These are phyloP conservation scores for Megathymus violae DNA, from an alignment of 1,140 invertebrate genomes.

Conservation along the genomic window DNA sequence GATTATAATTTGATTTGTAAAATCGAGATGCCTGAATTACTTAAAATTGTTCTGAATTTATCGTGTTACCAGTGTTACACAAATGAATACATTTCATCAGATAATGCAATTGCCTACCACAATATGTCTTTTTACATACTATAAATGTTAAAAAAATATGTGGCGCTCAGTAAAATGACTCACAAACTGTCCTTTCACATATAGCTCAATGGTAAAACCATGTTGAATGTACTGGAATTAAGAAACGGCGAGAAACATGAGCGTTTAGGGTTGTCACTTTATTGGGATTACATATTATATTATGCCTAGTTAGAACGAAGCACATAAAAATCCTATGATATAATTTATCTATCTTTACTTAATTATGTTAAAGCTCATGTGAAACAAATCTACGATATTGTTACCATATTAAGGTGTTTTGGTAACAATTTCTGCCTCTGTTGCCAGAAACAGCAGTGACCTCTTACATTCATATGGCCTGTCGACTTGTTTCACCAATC, in stretches of 20 bases:
- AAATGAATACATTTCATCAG: background rate
- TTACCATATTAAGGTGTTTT: too few relatives aligned
- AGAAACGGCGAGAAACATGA: constrained; percentile 7
- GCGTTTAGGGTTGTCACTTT: constrained; percentile 8
- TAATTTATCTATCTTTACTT: too few relatives aligned
- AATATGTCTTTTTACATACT: constrained; percentile 21
- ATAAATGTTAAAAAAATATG: constrained; percentile 19
- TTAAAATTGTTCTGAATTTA: constrained; percentile 15
- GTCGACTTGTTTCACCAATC: too few relatives aligned
- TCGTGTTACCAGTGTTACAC: constrained; percentile 10
- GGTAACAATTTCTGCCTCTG: too few relatives aligned
- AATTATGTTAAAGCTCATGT: too few relatives aligned
- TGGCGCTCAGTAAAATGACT: constrained; percentile 7
- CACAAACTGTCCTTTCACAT: constrained; percentile 29
- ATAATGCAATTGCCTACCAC: constrained; percentile 14
- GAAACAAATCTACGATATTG: too few relatives aligned
- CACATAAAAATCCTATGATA: too few relatives aligned
- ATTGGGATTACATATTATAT: background rate
- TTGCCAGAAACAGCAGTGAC: too few relatives aligned
- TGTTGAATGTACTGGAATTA: constrained; percentile 16
- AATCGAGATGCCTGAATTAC: constrained; percentile 6
- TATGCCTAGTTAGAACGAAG: too few relatives aligned
- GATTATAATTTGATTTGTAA: background rate
- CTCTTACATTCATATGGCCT: too few relatives aligned
- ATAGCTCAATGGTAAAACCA: constrained; percentile 31